Base-by-base conservation (phyloP, 2,888 invertebrate species). In the Andrena dorsata region DNA sequence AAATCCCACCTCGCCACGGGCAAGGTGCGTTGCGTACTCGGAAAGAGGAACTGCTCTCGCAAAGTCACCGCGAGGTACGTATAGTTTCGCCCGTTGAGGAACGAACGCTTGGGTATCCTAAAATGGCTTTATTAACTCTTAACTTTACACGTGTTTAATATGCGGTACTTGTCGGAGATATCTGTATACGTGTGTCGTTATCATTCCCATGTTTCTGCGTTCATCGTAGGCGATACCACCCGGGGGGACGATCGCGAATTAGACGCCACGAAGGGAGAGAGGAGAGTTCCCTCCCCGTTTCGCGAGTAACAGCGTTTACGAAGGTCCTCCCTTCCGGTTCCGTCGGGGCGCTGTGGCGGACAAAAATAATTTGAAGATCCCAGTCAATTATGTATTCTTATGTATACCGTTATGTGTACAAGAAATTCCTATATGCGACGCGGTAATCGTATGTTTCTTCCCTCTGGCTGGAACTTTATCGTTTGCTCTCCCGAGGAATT, bases 91-190 rank as follows among this genome's bases (percentile, higher is more conserved):
- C 51, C n/a, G 32, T 2, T n/a, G 2, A 58, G 23, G 26, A 53
- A 49, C 20, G n/a, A 72, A 68, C 13, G 47, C 60, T 41, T 8
- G 20, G 26, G 7, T 91, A 92, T 88, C 90, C 91, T 92, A 92
- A 93, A 92, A 93, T 93, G 90, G 90, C 91, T 93, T 93, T 93
- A 93, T 93, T 93, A 91, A 91, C 89, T 91, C 90, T 92, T 92
- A 92, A 91, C 87, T 92, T 93, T 93, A 92, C 93, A 93, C 91
- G 87, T 91, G 90, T 91, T 90, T 89, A 90, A 90, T 91, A 92
- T 91, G 91, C 88, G 89, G 90, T 90, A 90, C 87, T 91, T 90
- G 88, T 90, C 91, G 89, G 80, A 89, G 88, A 90, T 84, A 87
- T 88, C 84, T 88, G 87, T 89, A 88, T 90, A 87, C 87, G 88